phyloP scores from a whole-genome alignment of 2,113 vertebrate species.

The Tachysurus vachellii region DNA sequence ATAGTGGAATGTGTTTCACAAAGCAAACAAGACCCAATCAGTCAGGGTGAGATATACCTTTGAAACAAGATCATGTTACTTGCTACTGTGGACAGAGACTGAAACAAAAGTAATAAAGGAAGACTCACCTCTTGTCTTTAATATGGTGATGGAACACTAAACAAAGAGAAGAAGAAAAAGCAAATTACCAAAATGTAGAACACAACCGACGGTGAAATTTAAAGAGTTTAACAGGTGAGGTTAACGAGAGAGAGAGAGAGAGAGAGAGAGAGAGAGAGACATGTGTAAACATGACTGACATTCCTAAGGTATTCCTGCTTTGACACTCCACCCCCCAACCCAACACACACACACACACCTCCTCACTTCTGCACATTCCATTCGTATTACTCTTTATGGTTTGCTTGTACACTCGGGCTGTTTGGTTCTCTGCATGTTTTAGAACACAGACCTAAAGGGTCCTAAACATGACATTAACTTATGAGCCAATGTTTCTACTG shows the following conservation, averaged over 20 bases:
- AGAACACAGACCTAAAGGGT: background rate
- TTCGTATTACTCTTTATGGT: background rate
- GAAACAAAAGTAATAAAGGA: slow-evolving; percentile 2
- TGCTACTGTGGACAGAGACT: background rate
- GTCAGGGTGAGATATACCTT: background rate
- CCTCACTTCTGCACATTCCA: slow-evolving; percentile 7
- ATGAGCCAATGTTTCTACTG: background rate
- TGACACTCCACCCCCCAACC: slow-evolving; percentile 4
- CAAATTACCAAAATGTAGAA: background rate
- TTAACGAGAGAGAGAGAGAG: slow-evolving; percentile 15
- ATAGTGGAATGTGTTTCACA: background rate
- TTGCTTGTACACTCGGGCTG: background rate
- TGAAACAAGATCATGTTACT: background rate
- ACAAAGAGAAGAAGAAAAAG: background rate
- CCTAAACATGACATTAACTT: background rate
- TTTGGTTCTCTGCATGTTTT: background rate
- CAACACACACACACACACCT: background rate
- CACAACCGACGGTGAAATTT: background rate
- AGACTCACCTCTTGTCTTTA: slow-evolving; percentile 51
- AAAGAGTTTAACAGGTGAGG: background rate
- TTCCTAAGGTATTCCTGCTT: slow-evolving; percentile 41
- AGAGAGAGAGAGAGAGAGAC: slow-evolving; percentile 36
- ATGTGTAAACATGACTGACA: slow-evolving; percentile 50
- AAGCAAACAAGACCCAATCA: slow-evolving; percentile 13
- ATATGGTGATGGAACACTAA: slow-evolving; percentile 54